Evolutionary conservation across 2,113 vertebrate species (phyloP), one percentile per base, ranked within the genome.

Genomic region (Rynchops niger): DNA sequence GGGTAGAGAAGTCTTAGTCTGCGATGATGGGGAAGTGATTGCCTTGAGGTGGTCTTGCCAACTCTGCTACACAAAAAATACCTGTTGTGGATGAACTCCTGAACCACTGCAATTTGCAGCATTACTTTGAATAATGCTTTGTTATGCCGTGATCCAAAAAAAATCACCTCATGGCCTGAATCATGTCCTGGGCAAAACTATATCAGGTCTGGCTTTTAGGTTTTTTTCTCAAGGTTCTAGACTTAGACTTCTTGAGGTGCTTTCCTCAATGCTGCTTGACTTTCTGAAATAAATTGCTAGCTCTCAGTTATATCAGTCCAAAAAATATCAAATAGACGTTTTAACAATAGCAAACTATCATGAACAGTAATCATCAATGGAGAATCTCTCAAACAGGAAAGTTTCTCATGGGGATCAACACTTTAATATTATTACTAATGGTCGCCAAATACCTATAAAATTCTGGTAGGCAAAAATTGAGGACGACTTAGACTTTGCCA

Each of bases 11-110:
- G 12, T 32, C 20, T 38, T 65, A 18, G 12, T 74, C 27, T 53
- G 27, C 0, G 1, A 30, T 40, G 53, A 53, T 5, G 15, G 50
- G 45, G 38, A 62, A 12, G 13, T 0, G 1, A n/a, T 19, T 69
- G n/a, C 20, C n/a, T 29, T 59, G 15, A 53, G 38, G 58, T 59
- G 34, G 14, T 66, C 52, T n/a, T 73, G 34, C 11, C 19, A 61
- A 32, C 15, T 82, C 30, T 82, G 27, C 56, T 50, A 15, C 30
- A 69, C 4, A 53, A 12, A 59, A 81, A 36, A 27, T 23, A 53
- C 14, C 11, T 52, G 25, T 47, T n/a, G 26, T 49, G 40, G 29
- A 30, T 73, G 45, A 76, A 55, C 18, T 42, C 17, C 40, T 16
- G 21, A 74, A 76, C 27, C 18, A 32, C 22, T 42, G 17, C 30